These are phyloP conservation scores for Dascillus cervinus DNA, from an alignment of 2,888 invertebrate species.

Conservation along the genomic window DNA sequence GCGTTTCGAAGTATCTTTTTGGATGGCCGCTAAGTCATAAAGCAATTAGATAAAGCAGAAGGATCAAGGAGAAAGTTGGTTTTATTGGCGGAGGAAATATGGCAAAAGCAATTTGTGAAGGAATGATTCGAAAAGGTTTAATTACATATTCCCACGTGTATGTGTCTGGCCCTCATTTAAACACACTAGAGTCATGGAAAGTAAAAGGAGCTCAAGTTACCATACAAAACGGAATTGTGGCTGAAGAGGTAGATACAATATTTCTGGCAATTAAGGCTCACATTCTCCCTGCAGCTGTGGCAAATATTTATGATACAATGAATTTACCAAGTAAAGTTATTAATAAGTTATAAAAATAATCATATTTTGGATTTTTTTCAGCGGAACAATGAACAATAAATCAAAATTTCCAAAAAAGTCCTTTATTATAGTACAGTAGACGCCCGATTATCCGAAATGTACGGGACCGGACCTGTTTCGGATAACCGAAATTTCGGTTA, in stretches of 20 bases:
- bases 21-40: no score
- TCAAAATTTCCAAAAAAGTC: no score
- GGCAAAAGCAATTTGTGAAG: slow-evolving; percentile 77
- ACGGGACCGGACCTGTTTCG: no score
- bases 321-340: slow-evolving; percentile 24
- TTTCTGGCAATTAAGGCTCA: slow-evolving; percentile 87
- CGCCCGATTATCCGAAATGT: no score
- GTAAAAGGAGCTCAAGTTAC: slow-evolving; percentile 53
- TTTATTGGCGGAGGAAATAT: slow-evolving; percentile 91
- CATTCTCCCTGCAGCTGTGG: slow-evolving; percentile 53
- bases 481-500: no score
- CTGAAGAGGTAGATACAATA: slow-evolving; percentile 62
- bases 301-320: slow-evolving; percentile 37
- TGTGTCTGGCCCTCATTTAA: slow-evolving; percentile 64
- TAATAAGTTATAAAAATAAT: slow-evolving; percentile 54
- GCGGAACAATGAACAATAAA: no score
- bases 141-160: slow-evolving; percentile 56
- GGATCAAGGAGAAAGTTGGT: slow-evolving; percentile 50
- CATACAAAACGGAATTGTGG: slow-evolving; percentile 58
- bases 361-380: no score
- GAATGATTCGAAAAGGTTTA: slow-evolving; percentile 62
- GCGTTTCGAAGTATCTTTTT: no score
- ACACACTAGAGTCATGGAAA: slow-evolving; percentile 59
- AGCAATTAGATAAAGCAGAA: no score
- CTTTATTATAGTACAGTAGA: no score